Percentiles rank a stretch among this genome's conserved stretches.
Evolutionary conservation across 2,888 invertebrate species (phyloP).

Genomic region (Drosophila borealis): DNA sequence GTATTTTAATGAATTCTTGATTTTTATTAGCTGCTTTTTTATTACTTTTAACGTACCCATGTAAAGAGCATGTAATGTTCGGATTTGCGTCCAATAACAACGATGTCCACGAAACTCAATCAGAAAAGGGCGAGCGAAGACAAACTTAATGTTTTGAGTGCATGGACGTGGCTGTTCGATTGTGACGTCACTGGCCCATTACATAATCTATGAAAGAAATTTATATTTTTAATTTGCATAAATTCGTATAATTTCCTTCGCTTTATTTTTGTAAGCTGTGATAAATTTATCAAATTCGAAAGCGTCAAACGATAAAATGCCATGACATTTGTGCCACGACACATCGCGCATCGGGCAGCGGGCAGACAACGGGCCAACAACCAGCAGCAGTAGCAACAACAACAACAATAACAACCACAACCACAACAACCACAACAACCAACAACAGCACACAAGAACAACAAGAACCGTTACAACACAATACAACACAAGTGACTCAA

Average conservation of each 20-base stretch:
- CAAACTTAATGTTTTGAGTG: conserved; percentile 55
- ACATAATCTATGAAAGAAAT: conserved; percentile 50
- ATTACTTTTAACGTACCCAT: conserved; percentile 50
- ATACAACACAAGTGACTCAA: conserved; percentile 47
- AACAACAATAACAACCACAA: conserved; percentile 30
- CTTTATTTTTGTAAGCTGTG: conserved; percentile 76
- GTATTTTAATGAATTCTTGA: conserved; percentile 51
- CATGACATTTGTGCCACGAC: conserved; percentile 38
- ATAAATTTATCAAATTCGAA: conserved; percentile 78
- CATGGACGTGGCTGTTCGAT: conserved; percentile 57
- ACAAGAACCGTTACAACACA: conserved; percentile 18
- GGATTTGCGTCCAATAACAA: conserved; percentile 21
- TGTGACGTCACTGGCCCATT: conserved; percentile 41
- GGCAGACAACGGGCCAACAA: conserved; percentile 42
- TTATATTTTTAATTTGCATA: conserved; percentile 59
- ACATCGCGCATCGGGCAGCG: conserved; percentile 60
- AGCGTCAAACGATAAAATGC: conserved; percentile 74
- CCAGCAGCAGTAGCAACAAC: conserved; percentile 14
- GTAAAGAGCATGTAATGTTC: conserved; percentile 58
- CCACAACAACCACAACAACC: conserved; percentile 26
- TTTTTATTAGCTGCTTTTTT: conserved; percentile 69
- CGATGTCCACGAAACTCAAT: conserved; percentile 56
- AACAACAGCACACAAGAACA: conserved; percentile 15
- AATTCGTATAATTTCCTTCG: conserved; percentile 60
- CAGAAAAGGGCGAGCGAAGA: conserved; percentile 71